A percentile compares a stretch with the other conserved stretches of the same genome.
phyloP scores from a whole-genome alignment of 1,140 invertebrate genomes.

The Pararge aegeria region DNA sequence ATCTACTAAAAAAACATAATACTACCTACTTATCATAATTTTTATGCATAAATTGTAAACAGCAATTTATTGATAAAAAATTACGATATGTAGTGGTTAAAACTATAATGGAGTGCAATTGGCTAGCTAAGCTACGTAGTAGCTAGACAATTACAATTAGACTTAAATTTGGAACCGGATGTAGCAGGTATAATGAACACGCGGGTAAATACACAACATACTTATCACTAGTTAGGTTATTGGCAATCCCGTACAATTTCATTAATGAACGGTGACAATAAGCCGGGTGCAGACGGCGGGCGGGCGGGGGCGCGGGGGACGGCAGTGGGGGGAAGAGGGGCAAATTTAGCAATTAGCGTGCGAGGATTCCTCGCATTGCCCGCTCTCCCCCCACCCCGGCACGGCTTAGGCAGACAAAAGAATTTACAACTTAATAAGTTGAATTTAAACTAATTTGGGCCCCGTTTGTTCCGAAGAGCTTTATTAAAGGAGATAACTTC shows the following conservation, averaged over 20 bases:
- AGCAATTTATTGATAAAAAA: too few species aligned
- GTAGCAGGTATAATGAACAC: background rate
- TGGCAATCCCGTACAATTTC: conserved; percentile 23
- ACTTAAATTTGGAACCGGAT: too few species aligned
- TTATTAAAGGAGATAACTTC: background rate
- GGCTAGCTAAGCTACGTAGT: too few species aligned
- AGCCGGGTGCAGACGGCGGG: conserved; percentile 2
- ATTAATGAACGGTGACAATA: conserved; percentile 34
- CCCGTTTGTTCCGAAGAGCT: background rate
- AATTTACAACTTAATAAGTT: conserved; percentile 27
- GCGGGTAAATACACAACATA: conserved; percentile 1
- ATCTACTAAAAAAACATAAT: too few species aligned
- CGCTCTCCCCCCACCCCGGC: conserved; percentile 4
- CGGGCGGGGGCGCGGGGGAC: conserved; percentile 10
- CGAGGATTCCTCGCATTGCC: conserved; percentile 26
- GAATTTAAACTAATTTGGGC: conserved; percentile 6
- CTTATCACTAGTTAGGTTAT: background rate
- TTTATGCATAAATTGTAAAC: too few species aligned
- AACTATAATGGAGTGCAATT: too few species aligned
- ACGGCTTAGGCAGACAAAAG: conserved; percentile 17
- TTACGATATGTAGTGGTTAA: too few species aligned
- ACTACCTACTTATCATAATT: too few species aligned
- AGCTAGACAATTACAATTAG: too few species aligned
- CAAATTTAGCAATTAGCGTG: conserved; percentile 59
- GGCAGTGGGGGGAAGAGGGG: conserved; percentile 20